These are phyloP conservation scores for Copidosoma floridanum DNA, from an alignment of 1,140 invertebrate genomes.

Conservation along the genomic window DNA sequence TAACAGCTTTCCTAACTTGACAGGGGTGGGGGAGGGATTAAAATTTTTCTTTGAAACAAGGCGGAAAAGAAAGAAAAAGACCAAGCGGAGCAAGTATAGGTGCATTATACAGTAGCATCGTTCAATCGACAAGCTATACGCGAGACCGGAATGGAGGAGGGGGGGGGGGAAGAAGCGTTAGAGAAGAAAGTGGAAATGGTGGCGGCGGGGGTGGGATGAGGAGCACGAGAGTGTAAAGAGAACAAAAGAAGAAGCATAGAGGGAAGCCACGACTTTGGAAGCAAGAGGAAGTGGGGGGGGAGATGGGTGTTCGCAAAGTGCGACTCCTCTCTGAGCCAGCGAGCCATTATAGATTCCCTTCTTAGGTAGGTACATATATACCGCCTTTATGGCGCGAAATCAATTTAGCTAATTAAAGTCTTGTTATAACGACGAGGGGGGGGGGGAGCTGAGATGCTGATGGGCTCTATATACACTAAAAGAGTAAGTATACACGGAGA, in stretches of 20 bases:
- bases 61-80: no score
- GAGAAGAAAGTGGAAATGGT: no score
- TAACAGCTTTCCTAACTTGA: no score
- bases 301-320: background rate
- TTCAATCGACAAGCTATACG: constrained; percentile 2
- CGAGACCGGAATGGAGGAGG: background rate
- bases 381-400: constrained; percentile 14
- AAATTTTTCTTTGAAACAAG: background rate
- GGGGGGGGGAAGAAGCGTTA: background rate
- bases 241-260: background rate
- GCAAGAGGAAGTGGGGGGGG: background rate
- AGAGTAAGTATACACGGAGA: background rate
- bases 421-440: constrained; percentile 23
- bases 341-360: constrained; percentile 16
- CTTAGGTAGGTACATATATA: no score
- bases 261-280: background rate
- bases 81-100: no score
- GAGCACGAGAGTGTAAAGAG: background rate
- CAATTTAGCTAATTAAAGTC: constrained; percentile 28
- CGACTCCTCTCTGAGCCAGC: background rate
- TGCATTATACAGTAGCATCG: no score
- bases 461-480: no score
- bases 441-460: background rate
- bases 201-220: no score
- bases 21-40: no score